phyloP scores from a whole-genome alignment of 2,888 invertebrate genomes.

The Frankliniella fusca region DNA sequence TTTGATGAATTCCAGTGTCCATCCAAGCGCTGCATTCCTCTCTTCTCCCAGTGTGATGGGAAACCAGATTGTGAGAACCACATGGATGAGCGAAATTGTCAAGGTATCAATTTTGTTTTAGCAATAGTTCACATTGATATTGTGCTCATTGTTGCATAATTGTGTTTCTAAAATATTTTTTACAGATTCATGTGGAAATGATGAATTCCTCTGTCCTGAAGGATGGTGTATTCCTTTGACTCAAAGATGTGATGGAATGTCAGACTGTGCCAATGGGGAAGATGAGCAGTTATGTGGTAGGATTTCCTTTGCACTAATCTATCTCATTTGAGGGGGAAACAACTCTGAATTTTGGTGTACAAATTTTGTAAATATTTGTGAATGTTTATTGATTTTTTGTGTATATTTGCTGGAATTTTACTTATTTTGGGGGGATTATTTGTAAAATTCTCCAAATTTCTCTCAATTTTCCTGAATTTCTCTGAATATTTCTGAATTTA shows the following conservation, averaged over 20 bases:
- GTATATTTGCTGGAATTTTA: too few species aligned
- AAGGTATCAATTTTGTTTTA: constrained; percentile 37
- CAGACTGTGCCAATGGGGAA: constrained; percentile 55
- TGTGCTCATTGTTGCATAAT: neutral
- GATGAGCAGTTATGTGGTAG: constrained; percentile 56
- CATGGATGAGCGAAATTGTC: constrained; percentile 55
- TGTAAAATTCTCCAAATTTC: too few species aligned
- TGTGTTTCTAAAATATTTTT: constrained; percentile 29
- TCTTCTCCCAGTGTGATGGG: constrained; percentile 57
- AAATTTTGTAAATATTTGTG: too few species aligned
- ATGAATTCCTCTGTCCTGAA: constrained; percentile 57
- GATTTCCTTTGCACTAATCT: constrained; percentile 28
- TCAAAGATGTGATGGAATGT: constrained; percentile 57
- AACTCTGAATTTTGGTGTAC: too few species aligned
- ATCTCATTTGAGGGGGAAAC: constrained; percentile 20
- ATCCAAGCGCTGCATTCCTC: constrained; percentile 54
- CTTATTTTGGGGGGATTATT: too few species aligned
- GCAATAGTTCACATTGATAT: neutral
- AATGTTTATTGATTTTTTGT: neutral
- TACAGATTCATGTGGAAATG: constrained; percentile 50
- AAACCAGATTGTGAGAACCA: constrained; percentile 55
- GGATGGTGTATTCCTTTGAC: constrained; percentile 57
- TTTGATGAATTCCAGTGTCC: constrained; percentile 56
- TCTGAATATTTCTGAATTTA: too few species aligned
- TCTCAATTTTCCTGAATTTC: too few species aligned